Evolutionary conservation across 1,140 invertebrate genomes (phyloP), one percentile per base, ranked within the genome.

Genomic region (Drosophila bocqueti): DNA sequence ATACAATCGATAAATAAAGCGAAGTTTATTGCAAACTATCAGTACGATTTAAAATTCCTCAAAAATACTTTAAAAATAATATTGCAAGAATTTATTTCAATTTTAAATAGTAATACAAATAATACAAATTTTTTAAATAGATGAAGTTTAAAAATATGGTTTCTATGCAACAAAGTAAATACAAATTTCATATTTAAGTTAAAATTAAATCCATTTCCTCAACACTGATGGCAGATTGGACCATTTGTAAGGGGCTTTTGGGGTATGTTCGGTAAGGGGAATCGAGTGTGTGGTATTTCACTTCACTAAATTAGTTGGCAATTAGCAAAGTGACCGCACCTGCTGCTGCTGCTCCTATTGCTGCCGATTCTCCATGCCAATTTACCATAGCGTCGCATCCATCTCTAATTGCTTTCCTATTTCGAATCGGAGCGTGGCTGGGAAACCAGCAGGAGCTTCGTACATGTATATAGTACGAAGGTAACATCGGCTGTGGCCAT

Each of bases 221-320:
- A 60, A 29, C 46, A 46, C 63, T 68, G 45, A 54, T 38, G 13
- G 2, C 34, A 13, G 34, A n/a, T 40, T 34, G 49, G 2, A 9
- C 13, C 13, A 57, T 64, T 76, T 50, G 45, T 42, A 36, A 58
- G 54, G 40, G 45, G 21, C 26, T 38, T 36, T 21, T 7, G 24
- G 29, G 42, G 46, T 10, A 49, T 38, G 34, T 38, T 18, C 45
- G 40, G 26, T 16, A 47, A 61, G 45, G 34, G 29, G 18, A 59
- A 18, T 29, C 42, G 55, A 34, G 40, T 63, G 69, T 66, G 67
- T 34, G 31, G 47, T 34, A 58, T 34, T 74, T 69, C 69, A 52
- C 54, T 72, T 50, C 54, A 81, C 52, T 62, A 83, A 87, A 87
- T 87, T 73, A 83, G 83, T 71, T 86, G 83, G 76, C 83, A 86